phyloP scores from a whole-genome alignment of 2,888 invertebrate species.

The Blomia tropicalis region DNA sequence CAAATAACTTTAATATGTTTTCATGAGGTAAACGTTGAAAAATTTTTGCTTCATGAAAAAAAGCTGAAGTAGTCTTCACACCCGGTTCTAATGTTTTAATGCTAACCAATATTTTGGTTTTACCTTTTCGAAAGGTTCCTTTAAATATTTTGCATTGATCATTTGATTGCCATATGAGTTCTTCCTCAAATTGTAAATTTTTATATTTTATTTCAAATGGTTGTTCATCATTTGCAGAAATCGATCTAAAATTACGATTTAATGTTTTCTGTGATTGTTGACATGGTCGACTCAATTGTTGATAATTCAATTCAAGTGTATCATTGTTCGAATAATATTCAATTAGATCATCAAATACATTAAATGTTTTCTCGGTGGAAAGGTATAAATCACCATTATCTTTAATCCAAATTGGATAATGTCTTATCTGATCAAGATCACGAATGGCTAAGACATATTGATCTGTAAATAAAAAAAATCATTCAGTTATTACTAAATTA shows the following conservation, averaged over 20 bases:
- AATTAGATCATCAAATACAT: conserved; percentile 71
- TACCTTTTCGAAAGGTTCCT: conserved; percentile 58
- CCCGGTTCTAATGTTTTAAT: conserved; percentile 88
- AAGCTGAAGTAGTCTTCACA: conserved; percentile 89
- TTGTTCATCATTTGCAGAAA: conserved; percentile 47
- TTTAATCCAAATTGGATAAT: conserved; percentile 81
- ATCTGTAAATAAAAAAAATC: neutral
- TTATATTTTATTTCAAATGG: conserved; percentile 62
- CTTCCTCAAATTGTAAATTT: conserved; percentile 66
- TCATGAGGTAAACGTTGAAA: conserved; percentile 97
- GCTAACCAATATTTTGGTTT: conserved; percentile 74
- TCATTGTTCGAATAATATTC: conserved; percentile 54
- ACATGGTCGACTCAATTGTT: conserved; percentile 66
- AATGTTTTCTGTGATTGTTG: conserved; percentile 58
- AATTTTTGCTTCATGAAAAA: conserved; percentile 89
- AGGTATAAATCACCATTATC: conserved; percentile 74
- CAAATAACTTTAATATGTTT: conserved; percentile 73
- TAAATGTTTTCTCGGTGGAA: conserved; percentile 49
- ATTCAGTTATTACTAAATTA: no score
- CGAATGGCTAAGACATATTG: conserved; percentile 37
- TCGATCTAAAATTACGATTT: no score
- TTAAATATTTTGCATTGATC: conserved; percentile 94
- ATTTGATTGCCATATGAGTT: conserved; percentile 61
- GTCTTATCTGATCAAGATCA: conserved; percentile 70
- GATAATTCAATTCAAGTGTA: neutral